These are phyloP conservation scores for Trichonephila inaurata DNA, from an alignment of 1,140 invertebrate genomes.

Conservation along the genomic window DNA sequence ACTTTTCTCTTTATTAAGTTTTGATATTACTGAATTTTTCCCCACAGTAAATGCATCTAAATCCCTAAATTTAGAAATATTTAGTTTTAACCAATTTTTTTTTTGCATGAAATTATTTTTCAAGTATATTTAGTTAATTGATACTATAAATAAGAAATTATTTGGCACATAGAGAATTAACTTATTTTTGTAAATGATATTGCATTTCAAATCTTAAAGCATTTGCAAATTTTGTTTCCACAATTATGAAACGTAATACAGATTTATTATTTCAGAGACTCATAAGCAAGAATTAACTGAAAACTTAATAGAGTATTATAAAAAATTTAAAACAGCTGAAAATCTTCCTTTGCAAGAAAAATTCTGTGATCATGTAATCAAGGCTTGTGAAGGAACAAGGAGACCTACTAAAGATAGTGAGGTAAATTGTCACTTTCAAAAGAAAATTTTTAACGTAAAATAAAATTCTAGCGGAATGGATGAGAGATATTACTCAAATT, in stretches of 20 bases:
- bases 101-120: no score
- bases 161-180: not conserved
- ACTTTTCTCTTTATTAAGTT: no score
- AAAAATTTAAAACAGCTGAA: slow-evolving; percentile 67
- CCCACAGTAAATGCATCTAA: no score
- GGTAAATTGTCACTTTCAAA: not conserved
- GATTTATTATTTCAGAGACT: slow-evolving; percentile 39
- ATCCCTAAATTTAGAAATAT: no score
- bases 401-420: slow-evolving; percentile 70
- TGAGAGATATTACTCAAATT: no score
- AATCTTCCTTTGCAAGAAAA: slow-evolving; percentile 69
- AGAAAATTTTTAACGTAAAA: no score
- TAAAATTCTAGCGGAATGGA: no score
- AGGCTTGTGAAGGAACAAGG: slow-evolving; percentile 65
- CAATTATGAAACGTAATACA: not conserved
- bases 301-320: slow-evolving; percentile 64
- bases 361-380: slow-evolving; percentile 71
- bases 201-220: not conserved
- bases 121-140: no score
- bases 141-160: not conserved
- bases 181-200: not conserved
- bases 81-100: no score
- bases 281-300: slow-evolving; percentile 59
- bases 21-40: no score
- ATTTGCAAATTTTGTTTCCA: not conserved